Percentiles rank a stretch among this genome's conserved stretches.
phyloP scores from a whole-genome alignment of 2,113 vertebrate species.

The Tautogolabrus adspersus region DNA sequence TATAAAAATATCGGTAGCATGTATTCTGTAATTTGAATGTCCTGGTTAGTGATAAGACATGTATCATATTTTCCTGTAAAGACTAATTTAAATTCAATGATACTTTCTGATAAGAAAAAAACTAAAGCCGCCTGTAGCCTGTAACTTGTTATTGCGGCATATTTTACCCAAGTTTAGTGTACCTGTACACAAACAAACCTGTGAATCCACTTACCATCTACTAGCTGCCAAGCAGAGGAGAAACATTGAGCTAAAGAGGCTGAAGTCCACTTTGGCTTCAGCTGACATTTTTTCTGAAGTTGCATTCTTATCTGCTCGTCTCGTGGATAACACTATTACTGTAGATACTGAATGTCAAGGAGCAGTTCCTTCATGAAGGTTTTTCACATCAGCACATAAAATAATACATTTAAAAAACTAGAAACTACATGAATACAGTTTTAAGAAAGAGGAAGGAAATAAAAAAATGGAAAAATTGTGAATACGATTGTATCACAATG shows the following conservation, averaged over 20 bases:
- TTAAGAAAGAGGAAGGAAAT: neutral
- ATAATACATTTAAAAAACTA: neutral
- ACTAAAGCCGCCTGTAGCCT: neutral
- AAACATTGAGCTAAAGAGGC: conserved; percentile 18
- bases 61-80: no score
- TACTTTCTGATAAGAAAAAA: neutral
- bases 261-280: conserved; percentile 33
- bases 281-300: neutral
- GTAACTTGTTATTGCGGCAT: neutral
- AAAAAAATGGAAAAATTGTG: neutral
- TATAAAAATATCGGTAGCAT: no score
- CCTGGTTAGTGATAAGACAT: no score
- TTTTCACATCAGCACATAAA: neutral
- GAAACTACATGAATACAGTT: neutral
- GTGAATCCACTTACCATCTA: neutral
- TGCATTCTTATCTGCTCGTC: neutral
- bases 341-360: neutral
- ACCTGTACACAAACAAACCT: neutral
- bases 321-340: no score
- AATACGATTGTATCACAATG: no score
- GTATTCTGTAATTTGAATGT: no score
- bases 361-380: neutral
- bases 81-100: neutral
- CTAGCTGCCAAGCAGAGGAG: neutral
- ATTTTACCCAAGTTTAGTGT: neutral